A percentile compares a stretch with the other conserved stretches of the same genome.
phyloP scores from a whole-genome alignment of 1,140 invertebrate species.

The Chrysoperla carnea region DNA sequence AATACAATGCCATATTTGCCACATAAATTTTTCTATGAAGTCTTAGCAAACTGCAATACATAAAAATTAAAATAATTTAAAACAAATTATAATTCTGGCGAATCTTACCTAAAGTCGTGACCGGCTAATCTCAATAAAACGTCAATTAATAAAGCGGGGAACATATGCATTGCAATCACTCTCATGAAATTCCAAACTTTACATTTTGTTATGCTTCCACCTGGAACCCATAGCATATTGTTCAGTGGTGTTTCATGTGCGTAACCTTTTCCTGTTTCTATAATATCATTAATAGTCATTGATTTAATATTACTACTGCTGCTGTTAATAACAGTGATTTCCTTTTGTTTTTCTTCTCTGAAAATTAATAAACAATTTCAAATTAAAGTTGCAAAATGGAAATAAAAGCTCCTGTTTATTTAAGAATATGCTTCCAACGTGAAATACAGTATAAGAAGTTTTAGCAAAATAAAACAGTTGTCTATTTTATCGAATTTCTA shows the following conservation, averaged over 20 bases:
- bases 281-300: slow-evolving; percentile 42
- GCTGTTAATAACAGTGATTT: slow-evolving; percentile 44
- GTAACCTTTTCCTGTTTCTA: slow-evolving; percentile 29
- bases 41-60: slow-evolving; percentile 44
- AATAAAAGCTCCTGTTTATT: too few species aligned
- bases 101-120: slow-evolving; percentile 50
- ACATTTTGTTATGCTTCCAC: slow-evolving; percentile 27
- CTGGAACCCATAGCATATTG: slow-evolving; percentile 46
- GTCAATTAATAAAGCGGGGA: slow-evolving; percentile 55
- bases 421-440: too few species aligned
- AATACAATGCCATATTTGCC: slow-evolving; percentile 53
- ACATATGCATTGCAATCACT: slow-evolving; percentile 40
- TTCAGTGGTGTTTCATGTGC: slow-evolving; percentile 40
- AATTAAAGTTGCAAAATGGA: too few species aligned
- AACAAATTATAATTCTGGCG: too few species aligned
- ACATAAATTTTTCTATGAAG: slow-evolving; percentile 64
- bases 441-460: too few species aligned
- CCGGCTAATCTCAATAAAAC: slow-evolving; percentile 35
- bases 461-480: too few species aligned
- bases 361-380: too few species aligned
- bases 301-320: slow-evolving; percentile 33
- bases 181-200: slow-evolving; percentile 30
- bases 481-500: too few species aligned
- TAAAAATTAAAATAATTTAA: neutral
- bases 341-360: slow-evolving; percentile 9